Percentiles rank a stretch among this genome's conserved stretches.
These are phyloP conservation scores for Oeneis ivallda DNA, from an alignment of 2,888 invertebrate genomes.

Conservation along the genomic window DNA sequence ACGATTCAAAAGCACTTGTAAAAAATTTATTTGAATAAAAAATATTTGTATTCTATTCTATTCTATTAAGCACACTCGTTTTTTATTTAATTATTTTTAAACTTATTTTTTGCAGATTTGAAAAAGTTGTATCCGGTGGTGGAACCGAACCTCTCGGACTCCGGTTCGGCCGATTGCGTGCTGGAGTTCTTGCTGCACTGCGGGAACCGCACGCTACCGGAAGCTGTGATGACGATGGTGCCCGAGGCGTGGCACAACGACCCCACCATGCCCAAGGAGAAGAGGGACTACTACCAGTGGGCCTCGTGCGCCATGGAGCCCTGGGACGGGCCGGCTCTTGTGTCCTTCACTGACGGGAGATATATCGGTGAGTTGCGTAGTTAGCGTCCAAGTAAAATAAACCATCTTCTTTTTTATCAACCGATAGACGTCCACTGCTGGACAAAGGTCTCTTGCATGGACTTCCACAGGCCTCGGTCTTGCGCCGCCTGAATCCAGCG, in stretches of 20 bases:
- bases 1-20: too few relatives aligned
- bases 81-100: too few relatives aligned
- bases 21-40: too few relatives aligned
- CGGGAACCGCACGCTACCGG: conserved; percentile 94
- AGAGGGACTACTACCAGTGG: conserved; percentile 98
- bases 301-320: conserved; percentile 99
- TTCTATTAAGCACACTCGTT: too few relatives aligned
- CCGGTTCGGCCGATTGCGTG: conserved; percentile 98
- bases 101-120: conserved; percentile 74
- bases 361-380: conserved; percentile 88
- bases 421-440: too few relatives aligned
- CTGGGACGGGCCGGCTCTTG: conserved; percentile 98
- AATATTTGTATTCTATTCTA: too few relatives aligned
- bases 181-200: conserved; percentile 97
- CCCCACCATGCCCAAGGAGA: conserved; percentile 94
- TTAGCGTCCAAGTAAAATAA: too few relatives aligned
- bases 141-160: conserved; percentile 98
- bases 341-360: conserved; percentile 98
- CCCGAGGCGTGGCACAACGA: conserved; percentile 99
- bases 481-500: too few relatives aligned
- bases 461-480: too few relatives aligned
- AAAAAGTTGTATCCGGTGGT: conserved; percentile 97
- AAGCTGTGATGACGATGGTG: conserved; percentile 99
- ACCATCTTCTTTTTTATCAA: too few relatives aligned
- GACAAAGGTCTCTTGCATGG: too few relatives aligned